Percentiles rank a stretch among this genome's conserved stretches.
phyloP scores from a whole-genome alignment of 2,888 invertebrate species.

The Galerucella nymphaeae region DNA sequence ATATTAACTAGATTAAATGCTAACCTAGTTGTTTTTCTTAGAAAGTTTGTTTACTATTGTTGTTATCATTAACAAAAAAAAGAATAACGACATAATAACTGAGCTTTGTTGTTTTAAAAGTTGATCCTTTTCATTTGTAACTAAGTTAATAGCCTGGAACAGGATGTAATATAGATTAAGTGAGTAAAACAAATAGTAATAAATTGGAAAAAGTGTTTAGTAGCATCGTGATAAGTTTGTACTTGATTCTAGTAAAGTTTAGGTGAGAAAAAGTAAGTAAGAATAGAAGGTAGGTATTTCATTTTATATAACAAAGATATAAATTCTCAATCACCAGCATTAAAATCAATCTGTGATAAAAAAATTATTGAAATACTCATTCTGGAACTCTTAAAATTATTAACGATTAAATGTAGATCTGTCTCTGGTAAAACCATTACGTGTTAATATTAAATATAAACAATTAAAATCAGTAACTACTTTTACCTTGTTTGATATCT shows the following conservation, averaged over 20 bases:
- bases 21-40: no score
- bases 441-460: background rate
- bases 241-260: background rate
- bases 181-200: background rate
- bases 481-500: background rate
- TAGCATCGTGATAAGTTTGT: background rate
- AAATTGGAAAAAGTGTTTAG: background rate
- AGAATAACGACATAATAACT: background rate
- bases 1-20: background rate
- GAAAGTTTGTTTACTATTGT: no score
- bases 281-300: no score
- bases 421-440: background rate
- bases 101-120: background rate
- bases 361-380: no score
- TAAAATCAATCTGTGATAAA: no score
- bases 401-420: background rate
- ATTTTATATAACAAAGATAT: no score
- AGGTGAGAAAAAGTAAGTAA: no score
- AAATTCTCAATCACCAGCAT: no score
- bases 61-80: no score
- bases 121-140: background rate
- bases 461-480: background rate
- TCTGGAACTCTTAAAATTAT: no score
- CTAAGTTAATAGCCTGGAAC: background rate
- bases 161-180: background rate